These are phyloP conservation scores for Catharus bicknelli DNA, from an alignment of 2,113 vertebrate genomes.

Conservation along the genomic window DNA sequence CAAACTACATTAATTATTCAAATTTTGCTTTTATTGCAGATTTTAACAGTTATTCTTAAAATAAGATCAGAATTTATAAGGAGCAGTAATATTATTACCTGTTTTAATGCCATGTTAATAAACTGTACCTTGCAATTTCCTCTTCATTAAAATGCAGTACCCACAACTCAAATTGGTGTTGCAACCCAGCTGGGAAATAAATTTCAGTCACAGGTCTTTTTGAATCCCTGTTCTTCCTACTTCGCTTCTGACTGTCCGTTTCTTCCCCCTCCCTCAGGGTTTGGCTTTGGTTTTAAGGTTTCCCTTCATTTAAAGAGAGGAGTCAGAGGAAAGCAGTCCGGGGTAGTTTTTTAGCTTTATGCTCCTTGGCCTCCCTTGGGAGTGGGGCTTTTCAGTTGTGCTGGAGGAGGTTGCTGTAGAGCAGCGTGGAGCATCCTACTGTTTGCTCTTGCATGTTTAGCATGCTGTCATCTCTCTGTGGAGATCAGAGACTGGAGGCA, in stretches of 20 bases:
- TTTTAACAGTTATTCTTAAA: neutral
- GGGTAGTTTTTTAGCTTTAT: neutral
- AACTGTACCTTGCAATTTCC: neutral
- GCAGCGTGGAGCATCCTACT: neutral
- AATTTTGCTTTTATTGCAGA: neutral
- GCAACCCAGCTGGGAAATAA: neutral
- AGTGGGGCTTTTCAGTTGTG: neutral
- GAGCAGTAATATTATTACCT: neutral
- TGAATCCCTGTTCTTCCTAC: neutral
- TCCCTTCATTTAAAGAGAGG: neutral
- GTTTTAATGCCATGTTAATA: neutral
- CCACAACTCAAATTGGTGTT: neutral
- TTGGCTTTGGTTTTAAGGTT: neutral
- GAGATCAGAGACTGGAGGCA: neutral
- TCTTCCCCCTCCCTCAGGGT: neutral
- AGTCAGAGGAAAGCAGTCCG: neutral
- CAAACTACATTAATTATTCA: neutral
- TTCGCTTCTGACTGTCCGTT: neutral
- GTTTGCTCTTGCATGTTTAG: neutral
- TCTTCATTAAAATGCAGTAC: neutral
- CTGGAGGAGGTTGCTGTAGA: neutral
- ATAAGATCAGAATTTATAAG: neutral
- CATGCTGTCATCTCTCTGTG: neutral
- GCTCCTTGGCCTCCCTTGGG: neutral
- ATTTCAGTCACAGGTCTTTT: neutral